phyloP scores from a whole-genome alignment of 2,113 vertebrate species.

The Hyla sarda region DNA sequence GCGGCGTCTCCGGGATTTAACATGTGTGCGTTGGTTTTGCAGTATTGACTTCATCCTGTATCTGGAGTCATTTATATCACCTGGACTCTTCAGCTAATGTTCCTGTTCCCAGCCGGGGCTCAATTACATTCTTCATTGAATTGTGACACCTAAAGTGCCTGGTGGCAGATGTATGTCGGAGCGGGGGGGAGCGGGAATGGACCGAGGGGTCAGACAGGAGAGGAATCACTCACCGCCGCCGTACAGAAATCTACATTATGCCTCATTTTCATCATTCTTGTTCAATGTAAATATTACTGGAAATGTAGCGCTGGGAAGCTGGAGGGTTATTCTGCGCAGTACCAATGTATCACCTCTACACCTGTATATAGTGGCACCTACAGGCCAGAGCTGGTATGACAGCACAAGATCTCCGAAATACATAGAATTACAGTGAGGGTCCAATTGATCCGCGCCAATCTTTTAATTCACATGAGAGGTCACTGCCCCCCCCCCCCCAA shows the following conservation, averaged over 20 bases:
- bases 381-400: background rate
- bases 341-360: background rate
- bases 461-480: too few relatives aligned
- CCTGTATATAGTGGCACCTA: background rate
- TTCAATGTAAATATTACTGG: conserved; percentile 20
- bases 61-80: background rate
- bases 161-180: background rate
- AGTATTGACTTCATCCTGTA: background rate
- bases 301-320: background rate
- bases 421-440: background rate
- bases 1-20: background rate
- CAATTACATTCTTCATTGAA: conserved; percentile 7
- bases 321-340: background rate
- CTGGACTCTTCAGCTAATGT: conserved; percentile 13
- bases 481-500: too few relatives aligned
- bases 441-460: too few relatives aligned
- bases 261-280: background rate
- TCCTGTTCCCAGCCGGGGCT: background rate
- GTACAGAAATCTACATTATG: background rate
- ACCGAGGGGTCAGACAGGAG: background rate
- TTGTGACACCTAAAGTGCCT: conserved; percentile 48
- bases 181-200: background rate
- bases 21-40: background rate
- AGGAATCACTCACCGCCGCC: background rate
- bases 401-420: background rate